Conservation (phyloP, 2,888 invertebrate species). For the Toxonevra muliebris region DNA sequence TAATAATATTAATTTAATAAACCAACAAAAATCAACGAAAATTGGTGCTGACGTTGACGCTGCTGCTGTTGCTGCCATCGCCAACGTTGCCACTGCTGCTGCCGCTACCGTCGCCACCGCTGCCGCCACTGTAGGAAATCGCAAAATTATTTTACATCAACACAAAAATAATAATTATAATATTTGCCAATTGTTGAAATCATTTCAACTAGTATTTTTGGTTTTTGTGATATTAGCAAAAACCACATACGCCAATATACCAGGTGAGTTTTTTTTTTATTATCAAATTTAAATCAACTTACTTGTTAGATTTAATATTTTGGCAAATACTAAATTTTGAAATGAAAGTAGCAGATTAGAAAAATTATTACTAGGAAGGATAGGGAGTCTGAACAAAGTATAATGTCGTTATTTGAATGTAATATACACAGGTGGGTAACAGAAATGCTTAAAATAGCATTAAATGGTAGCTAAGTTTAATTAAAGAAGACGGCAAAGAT, state of each 20-base stretch:
- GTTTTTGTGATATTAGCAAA: slow-evolving; percentile 58
- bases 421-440: too few relatives aligned
- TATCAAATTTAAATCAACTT: too few relatives aligned
- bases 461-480: too few relatives aligned
- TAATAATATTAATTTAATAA: slow-evolving; percentile 7
- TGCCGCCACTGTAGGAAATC: slow-evolving; percentile 41
- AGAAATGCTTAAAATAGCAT: too few relatives aligned
- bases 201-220: slow-evolving; percentile 55
- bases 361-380: too few relatives aligned
- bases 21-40: slow-evolving; percentile 4
- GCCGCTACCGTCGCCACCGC: slow-evolving; percentile 38
- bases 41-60: background rate
- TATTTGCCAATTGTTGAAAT: slow-evolving; percentile 48
- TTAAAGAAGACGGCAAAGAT: too few relatives aligned
- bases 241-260: slow-evolving; percentile 62
- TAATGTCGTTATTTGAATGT: too few relatives aligned
- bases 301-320: too few relatives aligned
- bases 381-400: too few relatives aligned
- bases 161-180: slow-evolving; percentile 39
- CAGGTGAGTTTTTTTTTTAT: slow-evolving; percentile 53
- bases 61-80: background rate
- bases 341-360: too few relatives aligned
- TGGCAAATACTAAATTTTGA: too few relatives aligned
- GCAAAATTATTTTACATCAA: slow-evolving; percentile 23
- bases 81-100: slow-evolving; percentile 26